Conservation (phyloP, 2,113 vertebrate species). For the Egretta garzetta region DNA sequence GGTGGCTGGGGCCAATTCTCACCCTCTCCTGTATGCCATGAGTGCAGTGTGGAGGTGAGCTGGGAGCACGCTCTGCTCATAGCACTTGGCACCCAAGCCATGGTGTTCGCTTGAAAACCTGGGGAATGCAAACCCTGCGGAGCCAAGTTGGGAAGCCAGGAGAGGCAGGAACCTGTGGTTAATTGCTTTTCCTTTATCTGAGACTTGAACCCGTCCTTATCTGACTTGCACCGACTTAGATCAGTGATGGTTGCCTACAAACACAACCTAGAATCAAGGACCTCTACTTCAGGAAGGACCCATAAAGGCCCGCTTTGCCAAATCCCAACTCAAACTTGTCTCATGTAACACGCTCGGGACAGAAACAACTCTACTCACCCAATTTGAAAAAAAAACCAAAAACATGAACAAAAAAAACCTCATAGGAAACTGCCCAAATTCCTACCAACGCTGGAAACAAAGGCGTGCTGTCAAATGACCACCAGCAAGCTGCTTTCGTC, state of each 20-base stretch:
- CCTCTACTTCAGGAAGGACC: neutral
- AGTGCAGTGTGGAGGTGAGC: rapidly evolving
- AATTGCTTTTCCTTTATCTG: neutral
- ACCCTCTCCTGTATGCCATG: neutral
- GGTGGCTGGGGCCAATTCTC: neutral
- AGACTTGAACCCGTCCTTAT: neutral
- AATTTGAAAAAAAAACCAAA: neutral
- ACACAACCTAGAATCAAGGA: neutral
- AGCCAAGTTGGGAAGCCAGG: neutral
- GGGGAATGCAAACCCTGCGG: neutral
- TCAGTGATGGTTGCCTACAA: neutral
- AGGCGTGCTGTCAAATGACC: neutral
- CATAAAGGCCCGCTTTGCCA: neutral
- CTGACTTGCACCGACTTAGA: too few species aligned
- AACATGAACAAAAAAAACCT: neutral
- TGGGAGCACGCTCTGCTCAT: rapidly evolving
- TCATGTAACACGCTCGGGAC: rapidly evolving
- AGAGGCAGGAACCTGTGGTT: neutral
- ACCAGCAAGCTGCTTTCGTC: neutral
- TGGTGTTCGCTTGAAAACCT: rapidly evolving
- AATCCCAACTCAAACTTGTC: neutral
- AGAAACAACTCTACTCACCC: neutral
- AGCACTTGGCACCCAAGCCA: neutral
- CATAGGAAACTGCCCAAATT: neutral
- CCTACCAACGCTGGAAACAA: neutral